Conservation (phyloP, 2,797 vertebrate genomes). For the Myotis planiceps region DNA sequence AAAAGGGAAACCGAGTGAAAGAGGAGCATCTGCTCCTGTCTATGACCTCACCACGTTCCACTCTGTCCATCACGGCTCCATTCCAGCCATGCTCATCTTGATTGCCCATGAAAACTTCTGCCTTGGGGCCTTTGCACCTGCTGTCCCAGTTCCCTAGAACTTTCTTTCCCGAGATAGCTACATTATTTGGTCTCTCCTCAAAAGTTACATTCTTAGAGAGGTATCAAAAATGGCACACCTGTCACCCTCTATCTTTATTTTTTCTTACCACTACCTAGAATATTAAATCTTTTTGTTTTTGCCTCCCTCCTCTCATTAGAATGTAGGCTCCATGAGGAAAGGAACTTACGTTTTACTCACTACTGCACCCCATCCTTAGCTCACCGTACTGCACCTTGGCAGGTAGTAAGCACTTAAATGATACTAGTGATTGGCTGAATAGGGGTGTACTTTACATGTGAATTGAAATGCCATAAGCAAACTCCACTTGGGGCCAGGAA, state of each 20-base stretch:
- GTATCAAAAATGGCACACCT: neutral
- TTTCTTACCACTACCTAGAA: neutral
- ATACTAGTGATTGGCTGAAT: neutral
- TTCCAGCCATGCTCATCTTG: neutral
- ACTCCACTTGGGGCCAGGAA: neutral
- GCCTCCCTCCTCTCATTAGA: neutral
- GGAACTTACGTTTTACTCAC: neutral
- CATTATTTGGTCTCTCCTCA: neutral
- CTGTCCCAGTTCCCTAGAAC: neutral
- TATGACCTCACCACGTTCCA: neutral
- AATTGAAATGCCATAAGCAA: neutral
- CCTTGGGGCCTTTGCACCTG: neutral
- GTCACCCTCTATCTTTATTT: neutral
- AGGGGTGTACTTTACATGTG: neutral
- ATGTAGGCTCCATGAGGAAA: neutral
- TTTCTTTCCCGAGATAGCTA: neutral
- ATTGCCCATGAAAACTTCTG: neutral
- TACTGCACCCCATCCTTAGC: neutral
- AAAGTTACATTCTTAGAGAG: neutral
- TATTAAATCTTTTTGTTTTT: neutral
- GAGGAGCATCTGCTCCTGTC: neutral
- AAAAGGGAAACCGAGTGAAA: neutral
- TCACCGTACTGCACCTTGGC: neutral
- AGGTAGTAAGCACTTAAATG: neutral
- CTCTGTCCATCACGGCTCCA: neutral